Conservation (phyloP, 1,140 invertebrate species). For the Zaprionus tsacasi region DNA sequence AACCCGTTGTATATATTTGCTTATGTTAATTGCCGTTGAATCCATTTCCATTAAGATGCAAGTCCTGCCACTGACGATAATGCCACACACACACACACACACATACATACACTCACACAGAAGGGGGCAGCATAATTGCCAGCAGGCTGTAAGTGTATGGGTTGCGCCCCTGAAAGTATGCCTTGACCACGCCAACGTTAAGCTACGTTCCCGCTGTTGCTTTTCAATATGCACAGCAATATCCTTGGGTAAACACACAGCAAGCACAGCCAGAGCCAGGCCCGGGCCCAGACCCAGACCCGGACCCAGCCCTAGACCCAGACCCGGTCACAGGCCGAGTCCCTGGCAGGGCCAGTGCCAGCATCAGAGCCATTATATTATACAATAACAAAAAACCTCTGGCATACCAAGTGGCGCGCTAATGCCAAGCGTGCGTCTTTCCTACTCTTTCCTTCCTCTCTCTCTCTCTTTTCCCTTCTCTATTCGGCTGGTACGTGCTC, state of each 20-base stretch:
- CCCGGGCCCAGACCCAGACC: not conserved
- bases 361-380: slow-evolving; percentile 63
- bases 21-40: slow-evolving; percentile 84
- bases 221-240: slow-evolving; percentile 82
- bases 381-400: slow-evolving; percentile 73
- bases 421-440: slow-evolving; percentile 49
- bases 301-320: not conserved
- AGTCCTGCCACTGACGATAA: slow-evolving; percentile 78
- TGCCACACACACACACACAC: slow-evolving; percentile 62
- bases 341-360: slow-evolving; percentile 6
- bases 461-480: not conserved
- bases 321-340: not conserved
- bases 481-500: slow-evolving; percentile 70
- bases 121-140: slow-evolving; percentile 69
- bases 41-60: slow-evolving; percentile 84
- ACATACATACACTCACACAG: slow-evolving; percentile 36
- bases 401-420: slow-evolving; percentile 73
- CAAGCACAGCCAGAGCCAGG: not conserved
- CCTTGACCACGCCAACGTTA: slow-evolving; percentile 75
- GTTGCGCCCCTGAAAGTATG: slow-evolving; percentile 58
- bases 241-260: slow-evolving; percentile 78
- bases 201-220: slow-evolving; percentile 66
- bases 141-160: slow-evolving; percentile 43
- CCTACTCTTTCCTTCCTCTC: not conserved
- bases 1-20: slow-evolving; percentile 79